Percentiles rank a stretch among this genome's conserved stretches.
These are phyloP conservation scores for Perdita meconis DNA, from an alignment of 2,888 invertebrate species.

Conservation along the genomic window DNA sequence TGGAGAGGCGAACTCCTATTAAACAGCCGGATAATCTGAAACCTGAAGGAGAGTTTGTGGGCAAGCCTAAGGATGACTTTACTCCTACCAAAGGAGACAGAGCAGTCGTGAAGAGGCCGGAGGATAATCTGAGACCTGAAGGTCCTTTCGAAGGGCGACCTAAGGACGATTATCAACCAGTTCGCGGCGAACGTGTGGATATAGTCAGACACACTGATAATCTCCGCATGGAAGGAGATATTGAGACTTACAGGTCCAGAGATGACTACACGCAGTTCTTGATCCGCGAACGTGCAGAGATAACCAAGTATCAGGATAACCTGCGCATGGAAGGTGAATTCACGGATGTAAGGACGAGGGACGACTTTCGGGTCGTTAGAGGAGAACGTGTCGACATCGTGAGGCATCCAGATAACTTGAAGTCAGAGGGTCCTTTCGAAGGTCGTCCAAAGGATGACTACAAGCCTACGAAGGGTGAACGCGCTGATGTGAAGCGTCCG, in stretches of 20 bases:
- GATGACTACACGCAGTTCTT: conserved; percentile 86
- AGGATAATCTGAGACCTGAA: conserved; percentile 87
- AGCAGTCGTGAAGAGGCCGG: conserved; percentile 80
- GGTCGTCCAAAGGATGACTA: conserved; percentile 85
- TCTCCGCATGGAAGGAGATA: conserved; percentile 84
- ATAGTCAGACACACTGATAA: conserved; percentile 84
- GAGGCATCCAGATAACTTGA: conserved; percentile 76
- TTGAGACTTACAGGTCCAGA: conserved; percentile 85
- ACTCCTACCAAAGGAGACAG: conserved; percentile 80
- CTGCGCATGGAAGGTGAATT: conserved; percentile 88
- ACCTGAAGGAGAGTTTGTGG: conserved; percentile 85
- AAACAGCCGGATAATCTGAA: conserved; percentile 66
- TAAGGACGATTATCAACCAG: conserved; percentile 76
- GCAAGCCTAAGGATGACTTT: conserved; percentile 82
- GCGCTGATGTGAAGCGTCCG: conserved; percentile 83
- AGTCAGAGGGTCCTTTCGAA: conserved; percentile 80
- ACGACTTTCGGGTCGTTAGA: conserved; percentile 86
- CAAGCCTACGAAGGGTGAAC: conserved; percentile 76
- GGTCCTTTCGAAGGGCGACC: conserved; percentile 85
- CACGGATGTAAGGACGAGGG: conserved; percentile 85
- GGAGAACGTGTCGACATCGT: conserved; percentile 78
- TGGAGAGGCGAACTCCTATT: conserved; percentile 85
- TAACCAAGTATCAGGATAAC: conserved; percentile 88
- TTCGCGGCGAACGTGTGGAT: conserved; percentile 87
- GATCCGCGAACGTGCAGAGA: conserved; percentile 85